phyloP scores from a whole-genome alignment of 1,140 invertebrate species.

The Diachasmimorpha longicaudata region DNA sequence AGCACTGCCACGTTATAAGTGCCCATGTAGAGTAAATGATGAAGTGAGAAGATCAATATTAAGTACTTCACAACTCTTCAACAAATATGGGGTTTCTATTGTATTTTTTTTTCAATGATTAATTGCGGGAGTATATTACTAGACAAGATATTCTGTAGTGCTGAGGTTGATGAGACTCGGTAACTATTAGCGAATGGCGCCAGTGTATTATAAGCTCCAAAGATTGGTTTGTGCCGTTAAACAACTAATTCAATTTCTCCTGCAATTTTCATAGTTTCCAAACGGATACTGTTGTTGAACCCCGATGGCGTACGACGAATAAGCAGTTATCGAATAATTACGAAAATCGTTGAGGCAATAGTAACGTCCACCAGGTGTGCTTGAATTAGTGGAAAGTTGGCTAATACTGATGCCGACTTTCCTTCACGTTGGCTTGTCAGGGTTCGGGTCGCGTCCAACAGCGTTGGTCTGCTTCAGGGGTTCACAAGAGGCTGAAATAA shows the following conservation, averaged over 20 bases:
- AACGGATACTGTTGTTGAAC: not conserved
- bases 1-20: not conserved
- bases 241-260: too few species aligned
- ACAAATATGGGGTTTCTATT: not conserved
- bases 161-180: too few species aligned
- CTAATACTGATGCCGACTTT: constrained; percentile 32
- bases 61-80: not conserved
- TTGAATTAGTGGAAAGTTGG: constrained; percentile 37
- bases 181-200: too few species aligned
- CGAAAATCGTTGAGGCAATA: constrained; percentile 31
- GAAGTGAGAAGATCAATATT: too few species aligned
- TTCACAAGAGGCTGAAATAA: constrained; percentile 48
- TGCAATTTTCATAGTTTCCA: too few species aligned
- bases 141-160: too few species aligned
- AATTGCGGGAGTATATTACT: not conserved
- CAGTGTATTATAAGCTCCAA: too few species aligned
- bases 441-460: constrained; percentile 9
- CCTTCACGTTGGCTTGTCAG: not conserved
- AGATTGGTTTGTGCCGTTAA: too few species aligned
- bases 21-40: too few species aligned
- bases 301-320: not conserved
- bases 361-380: constrained; percentile 36
- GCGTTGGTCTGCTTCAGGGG: not conserved
- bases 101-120: not conserved
- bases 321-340: constrained; percentile 40